Percentiles rank a stretch among this genome's conserved stretches.
These are phyloP conservation scores for Oreochromis grahami DNA, from an alignment of 2,797 vertebrate genomes.

Conservation along the genomic window DNA sequence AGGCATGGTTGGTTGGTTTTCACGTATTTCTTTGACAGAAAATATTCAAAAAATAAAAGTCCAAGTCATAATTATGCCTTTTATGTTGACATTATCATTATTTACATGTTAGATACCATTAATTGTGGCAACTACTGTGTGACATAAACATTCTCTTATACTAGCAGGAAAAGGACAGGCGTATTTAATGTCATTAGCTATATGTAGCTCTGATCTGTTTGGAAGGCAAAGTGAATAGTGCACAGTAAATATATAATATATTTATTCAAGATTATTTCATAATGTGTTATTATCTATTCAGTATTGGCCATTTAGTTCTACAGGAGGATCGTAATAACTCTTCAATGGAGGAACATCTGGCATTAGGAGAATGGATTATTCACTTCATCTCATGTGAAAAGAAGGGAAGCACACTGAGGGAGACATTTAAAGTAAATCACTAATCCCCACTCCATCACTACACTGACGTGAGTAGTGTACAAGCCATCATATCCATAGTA, in stretches of 20 bases:
- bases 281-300: conserved; percentile 15
- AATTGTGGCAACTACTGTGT: not conserved
- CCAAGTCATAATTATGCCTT: not conserved
- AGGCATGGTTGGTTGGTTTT: not conserved
- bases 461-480: not conserved
- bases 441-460: conserved; percentile 15
- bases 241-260: not conserved
- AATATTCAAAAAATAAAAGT: not conserved
- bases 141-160: not conserved
- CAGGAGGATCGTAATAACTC: conserved; percentile 5
- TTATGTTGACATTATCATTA: not conserved
- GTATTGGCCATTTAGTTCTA: not conserved
- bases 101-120: not conserved
- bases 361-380: conserved; percentile 31
- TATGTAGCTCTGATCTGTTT: not conserved
- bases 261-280: not conserved
- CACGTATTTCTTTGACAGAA: not conserved
- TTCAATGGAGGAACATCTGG: conserved; percentile 40
- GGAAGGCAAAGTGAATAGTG: not conserved
- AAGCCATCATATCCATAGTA: not conserved
- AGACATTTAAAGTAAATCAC: conserved; percentile 46
- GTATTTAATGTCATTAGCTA: not conserved
- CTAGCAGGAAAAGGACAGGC: not conserved
- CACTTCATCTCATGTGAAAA: conserved; percentile 4
- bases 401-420: not conserved